Evolutionary conservation across 2,888 invertebrate genomes (phyloP).

Genomic region (Allolobophora icterica): DNA sequence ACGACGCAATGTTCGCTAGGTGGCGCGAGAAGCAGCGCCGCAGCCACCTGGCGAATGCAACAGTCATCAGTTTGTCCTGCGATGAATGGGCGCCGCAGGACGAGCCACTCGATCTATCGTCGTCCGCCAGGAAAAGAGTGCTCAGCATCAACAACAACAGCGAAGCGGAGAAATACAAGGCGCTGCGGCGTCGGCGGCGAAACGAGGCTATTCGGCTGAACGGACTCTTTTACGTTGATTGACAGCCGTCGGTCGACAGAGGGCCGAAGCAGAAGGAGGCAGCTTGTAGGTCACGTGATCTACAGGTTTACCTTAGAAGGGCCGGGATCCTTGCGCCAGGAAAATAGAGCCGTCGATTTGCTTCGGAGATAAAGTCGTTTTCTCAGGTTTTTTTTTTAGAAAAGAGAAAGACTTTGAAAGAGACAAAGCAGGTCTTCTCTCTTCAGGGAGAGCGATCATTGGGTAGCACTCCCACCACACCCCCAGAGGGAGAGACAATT

Average conservation of each 20-base stretch:
- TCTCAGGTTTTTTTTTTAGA: neutral
- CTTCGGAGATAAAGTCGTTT: neutral
- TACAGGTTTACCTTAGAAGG: no score
- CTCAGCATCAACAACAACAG: neutral
- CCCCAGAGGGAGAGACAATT: no score
- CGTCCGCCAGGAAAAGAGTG: neutral
- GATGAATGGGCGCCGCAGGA: neutral
- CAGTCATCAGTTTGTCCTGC: neutral
- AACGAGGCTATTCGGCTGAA: neutral
- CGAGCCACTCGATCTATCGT: neutral
- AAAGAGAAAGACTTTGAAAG: neutral
- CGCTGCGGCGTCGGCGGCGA: neutral
- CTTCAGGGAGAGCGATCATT: neutral
- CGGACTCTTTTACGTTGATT: neutral
- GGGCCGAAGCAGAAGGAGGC: neutral
- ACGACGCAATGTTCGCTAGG: neutral
- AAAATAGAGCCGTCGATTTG: neutral
- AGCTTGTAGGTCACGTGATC: neutral
- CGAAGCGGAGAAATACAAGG: neutral
- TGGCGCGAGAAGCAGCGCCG: neutral
- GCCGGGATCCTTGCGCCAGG: neutral
- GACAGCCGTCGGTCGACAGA: neutral
- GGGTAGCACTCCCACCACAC: neutral
- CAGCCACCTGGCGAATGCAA: slow-evolving; percentile 8
- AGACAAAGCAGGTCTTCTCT: neutral